phyloP scores from a whole-genome alignment of 2,797 vertebrate genomes.

The Xerus rutilus region DNA sequence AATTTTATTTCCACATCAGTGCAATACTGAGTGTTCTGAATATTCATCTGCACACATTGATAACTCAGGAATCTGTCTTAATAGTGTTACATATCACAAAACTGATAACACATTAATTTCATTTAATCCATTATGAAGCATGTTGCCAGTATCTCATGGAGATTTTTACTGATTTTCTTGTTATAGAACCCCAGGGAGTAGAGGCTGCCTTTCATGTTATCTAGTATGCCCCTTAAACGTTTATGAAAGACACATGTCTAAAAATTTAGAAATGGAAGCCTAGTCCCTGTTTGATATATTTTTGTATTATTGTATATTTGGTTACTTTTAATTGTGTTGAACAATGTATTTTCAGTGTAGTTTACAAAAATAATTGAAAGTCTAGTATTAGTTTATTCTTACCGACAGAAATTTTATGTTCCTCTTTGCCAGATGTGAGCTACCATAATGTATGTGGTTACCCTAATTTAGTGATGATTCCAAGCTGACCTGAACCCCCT shows the following conservation, averaged over 20 bases:
- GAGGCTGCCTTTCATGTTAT: neutral
- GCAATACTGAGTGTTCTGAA: neutral
- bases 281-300: neutral
- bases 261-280: neutral
- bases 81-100: neutral
- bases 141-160: neutral
- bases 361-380: slow-evolving; percentile 42
- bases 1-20: slow-evolving; percentile 9
- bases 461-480: neutral
- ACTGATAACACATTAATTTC: neutral
- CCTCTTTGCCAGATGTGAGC: neutral
- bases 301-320: neutral
- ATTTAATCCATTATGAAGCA: neutral
- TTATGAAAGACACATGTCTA: neutral
- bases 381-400: neutral
- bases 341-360: neutral
- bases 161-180: neutral
- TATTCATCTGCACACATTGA: neutral
- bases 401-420: neutral
- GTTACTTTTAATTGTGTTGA: neutral
- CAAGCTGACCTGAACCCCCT: neutral
- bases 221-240: neutral
- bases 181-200: neutral
- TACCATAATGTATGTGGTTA: neutral
- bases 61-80: neutral